These are phyloP conservation scores for Melopsittacus undulatus DNA, from an alignment of 2,797 vertebrate species.

Conservation along the genomic window DNA sequence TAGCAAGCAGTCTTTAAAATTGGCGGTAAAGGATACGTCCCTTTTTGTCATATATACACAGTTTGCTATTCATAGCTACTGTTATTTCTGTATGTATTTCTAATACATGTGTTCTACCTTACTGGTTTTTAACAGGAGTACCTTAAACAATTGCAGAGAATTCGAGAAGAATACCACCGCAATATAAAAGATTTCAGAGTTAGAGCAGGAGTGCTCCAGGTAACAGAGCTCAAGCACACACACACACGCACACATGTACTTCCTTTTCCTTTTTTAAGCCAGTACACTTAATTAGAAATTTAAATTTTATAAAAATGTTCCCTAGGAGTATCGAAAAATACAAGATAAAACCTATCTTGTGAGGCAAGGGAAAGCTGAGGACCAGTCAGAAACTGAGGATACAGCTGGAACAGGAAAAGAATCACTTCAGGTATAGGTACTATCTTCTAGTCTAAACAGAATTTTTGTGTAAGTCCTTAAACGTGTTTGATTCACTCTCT, in stretches of 20 bases:
- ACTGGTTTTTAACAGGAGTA: conserved; percentile 81
- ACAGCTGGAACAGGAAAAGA: background rate
- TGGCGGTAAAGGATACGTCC: background rate
- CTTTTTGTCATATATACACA: background rate
- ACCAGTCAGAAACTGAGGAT: background rate
- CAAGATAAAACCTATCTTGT: conserved; percentile 79
- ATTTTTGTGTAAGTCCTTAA: background rate
- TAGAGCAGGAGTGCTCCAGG: conserved; percentile 75
- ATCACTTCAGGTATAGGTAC: conserved; percentile 48
- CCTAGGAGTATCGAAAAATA: conserved; percentile 64
- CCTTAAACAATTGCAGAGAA: conserved; percentile 83
- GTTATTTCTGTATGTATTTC: background rate
- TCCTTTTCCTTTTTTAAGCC: background rate
- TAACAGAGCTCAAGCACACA: conserved; percentile 15
- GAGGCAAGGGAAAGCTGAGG: conserved; percentile 59
- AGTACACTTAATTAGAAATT: background rate
- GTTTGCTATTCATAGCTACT: background rate
- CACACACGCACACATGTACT: background rate
- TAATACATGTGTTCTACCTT: background rate
- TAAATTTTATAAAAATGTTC: background rate
- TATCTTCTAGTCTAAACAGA: background rate
- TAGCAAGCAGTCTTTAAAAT: background rate
- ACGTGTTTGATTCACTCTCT: background rate
- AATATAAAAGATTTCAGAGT: conserved; percentile 81
- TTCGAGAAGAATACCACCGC: conserved; percentile 86